Percentiles rank a stretch among this genome's conserved stretches.
These are phyloP conservation scores for Lapara coniferarum DNA, from an alignment of 2,888 invertebrate genomes.

Conservation along the genomic window DNA sequence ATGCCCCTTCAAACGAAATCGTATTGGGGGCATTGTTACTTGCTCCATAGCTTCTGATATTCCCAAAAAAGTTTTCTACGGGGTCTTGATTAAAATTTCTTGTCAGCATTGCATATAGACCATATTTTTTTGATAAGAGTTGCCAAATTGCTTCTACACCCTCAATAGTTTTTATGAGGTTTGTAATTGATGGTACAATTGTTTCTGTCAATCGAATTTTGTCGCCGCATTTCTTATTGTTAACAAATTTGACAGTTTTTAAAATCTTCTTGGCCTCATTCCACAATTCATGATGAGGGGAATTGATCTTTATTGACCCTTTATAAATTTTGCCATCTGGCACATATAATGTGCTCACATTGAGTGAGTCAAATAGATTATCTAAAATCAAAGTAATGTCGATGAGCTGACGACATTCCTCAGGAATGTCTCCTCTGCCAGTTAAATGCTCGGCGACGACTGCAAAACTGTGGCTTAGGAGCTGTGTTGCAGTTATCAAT, in stretches of 20 bases:
- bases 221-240: slow-evolving; percentile 10
- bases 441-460: slow-evolving; percentile 36
- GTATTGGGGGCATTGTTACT: slow-evolving; percentile 38
- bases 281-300: slow-evolving; percentile 27
- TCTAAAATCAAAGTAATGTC: slow-evolving; percentile 29
- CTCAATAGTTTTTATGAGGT: slow-evolving; percentile 47
- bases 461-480: slow-evolving; percentile 46
- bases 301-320: slow-evolving; percentile 30
- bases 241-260: neutral
- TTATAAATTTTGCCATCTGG: slow-evolving; percentile 37
- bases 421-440: slow-evolving; percentile 27
- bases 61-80: slow-evolving; percentile 45
- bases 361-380: slow-evolving; percentile 38
- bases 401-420: slow-evolving; percentile 24
- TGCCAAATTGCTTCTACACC: slow-evolving; percentile 40
- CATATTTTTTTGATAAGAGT: slow-evolving; percentile 37
- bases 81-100: slow-evolving; percentile 44
- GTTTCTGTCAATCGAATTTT: slow-evolving; percentile 38
- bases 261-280: neutral
- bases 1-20: slow-evolving; percentile 40
- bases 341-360: slow-evolving; percentile 30
- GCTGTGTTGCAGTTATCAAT: slow-evolving; percentile 42
- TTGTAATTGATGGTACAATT: slow-evolving; percentile 38
- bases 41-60: slow-evolving; percentile 40
- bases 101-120: slow-evolving; percentile 38